phyloP scores from a whole-genome alignment of 2,797 vertebrate genomes.

The Argya squamiceps region DNA sequence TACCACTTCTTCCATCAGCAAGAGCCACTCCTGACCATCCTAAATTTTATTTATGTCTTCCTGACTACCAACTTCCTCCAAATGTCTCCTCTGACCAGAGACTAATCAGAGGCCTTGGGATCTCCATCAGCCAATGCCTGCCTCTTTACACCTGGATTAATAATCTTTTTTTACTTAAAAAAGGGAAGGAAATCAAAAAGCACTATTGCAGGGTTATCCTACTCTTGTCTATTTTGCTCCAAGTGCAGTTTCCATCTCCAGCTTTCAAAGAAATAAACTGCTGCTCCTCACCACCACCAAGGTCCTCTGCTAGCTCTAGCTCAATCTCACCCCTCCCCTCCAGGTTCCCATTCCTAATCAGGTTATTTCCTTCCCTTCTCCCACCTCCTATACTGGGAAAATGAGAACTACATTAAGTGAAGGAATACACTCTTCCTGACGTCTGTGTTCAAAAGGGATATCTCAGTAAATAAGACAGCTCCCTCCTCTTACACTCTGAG shows the following conservation, averaged over 20 bases:
- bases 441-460: neutral
- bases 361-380: neutral
- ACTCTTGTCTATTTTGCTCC: neutral
- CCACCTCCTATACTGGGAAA: neutral
- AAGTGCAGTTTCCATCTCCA: neutral
- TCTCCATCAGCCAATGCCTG: neutral
- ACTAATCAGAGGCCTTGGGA: neutral
- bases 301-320: neutral
- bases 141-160: neutral
- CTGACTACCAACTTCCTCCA: neutral
- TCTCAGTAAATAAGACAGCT: neutral
- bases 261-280: neutral
- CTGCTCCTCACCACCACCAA: neutral
- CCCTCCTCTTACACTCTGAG: neutral
- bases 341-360: neutral
- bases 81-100: neutral
- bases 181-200: neutral
- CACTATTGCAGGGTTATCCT: neutral
- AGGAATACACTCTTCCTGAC: neutral
- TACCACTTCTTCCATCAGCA: neutral
- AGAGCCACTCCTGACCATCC: neutral
- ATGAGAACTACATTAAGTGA: neutral
- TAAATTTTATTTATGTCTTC: neutral
- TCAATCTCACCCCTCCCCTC: neutral
- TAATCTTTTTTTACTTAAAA: neutral